Base-by-base conservation (phyloP, 2,797 vertebrate genomes). In the Chelon labrosus region DNA sequence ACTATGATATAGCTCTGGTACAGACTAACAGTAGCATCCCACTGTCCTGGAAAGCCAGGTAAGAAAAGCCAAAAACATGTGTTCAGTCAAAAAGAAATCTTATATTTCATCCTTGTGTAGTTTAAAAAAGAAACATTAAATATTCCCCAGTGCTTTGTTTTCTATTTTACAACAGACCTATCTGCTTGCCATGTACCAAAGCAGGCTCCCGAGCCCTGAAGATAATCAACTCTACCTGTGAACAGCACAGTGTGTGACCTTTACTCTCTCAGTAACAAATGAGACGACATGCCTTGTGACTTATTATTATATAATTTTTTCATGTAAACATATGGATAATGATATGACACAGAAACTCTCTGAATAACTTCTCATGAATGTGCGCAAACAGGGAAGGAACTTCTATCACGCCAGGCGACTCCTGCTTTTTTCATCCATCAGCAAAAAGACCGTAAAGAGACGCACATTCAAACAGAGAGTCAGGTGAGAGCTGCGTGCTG, bases 1-100 rank as follows among this genome's bases (percentile, higher is more conserved):
- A 97, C 90, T 97, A 96, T 0, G 96, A 97, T 1, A 79, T 96
- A 0, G 96, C 95, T 60, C 82, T 97, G 50, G 5, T 97, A 7
- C 73, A 85, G 47, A 63, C 96, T 25, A 74, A 57, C 22, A 12
- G 10, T 0, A 91, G 69, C 39, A 88, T 97, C 49, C 68, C 13
- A 0, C 84, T 93, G 1, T 85, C 81, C 9, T 37, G 77, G 75
- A 73, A 42, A 10, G 77, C 91, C 56, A 94, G 96, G 96, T 96
- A 79, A 88, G 88, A 62, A 1, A 47, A 0, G 5, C 7, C 0
- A 20, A 9, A 25, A 16, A 44, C 6, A 44, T 2, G 13, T 44
- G 44, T 46, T n/a, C 16, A 3, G 19, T 50, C 11, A 46, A n/a
- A 8, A 35, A 41, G 47, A 55, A 50, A 31, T 19, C 1, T 42